Evolutionary conservation across 92 coral and sea anemone species (phyloP).

Genomic region (Actinernus sp.): DNA sequence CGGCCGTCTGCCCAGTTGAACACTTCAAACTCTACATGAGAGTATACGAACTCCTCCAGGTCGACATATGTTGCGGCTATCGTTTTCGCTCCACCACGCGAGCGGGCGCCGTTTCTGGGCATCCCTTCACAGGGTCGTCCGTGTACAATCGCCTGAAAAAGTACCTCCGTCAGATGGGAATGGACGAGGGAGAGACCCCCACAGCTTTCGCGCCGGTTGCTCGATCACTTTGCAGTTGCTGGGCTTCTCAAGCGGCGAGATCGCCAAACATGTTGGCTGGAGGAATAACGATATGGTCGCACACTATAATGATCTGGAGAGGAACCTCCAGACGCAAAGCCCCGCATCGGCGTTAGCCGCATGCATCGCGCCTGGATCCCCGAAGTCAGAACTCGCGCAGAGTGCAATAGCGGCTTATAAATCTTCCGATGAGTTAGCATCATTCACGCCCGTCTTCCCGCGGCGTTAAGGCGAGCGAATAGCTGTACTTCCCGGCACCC

Average conservation of each 20-base stretch:
- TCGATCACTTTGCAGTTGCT: slow-evolving; percentile 41
- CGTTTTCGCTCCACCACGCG: slow-evolving; percentile 23
- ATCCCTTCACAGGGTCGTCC: slow-evolving; percentile 33
- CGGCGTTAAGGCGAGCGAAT: too few relatives aligned
- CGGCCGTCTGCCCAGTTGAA: slow-evolving; percentile 17
- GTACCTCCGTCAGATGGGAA: slow-evolving; percentile 19
- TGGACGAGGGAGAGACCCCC: slow-evolving; percentile 41
- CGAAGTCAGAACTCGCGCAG: too few relatives aligned
- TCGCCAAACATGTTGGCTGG: slow-evolving; percentile 29
- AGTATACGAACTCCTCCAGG: slow-evolving; percentile 14
- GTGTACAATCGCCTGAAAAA: slow-evolving; percentile 36
- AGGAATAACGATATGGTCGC: slow-evolving; percentile 13
- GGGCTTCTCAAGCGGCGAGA: slow-evolving; percentile 19
- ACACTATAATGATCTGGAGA: slow-evolving; percentile 27
- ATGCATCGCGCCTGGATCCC: not conserved
- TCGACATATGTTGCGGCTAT: slow-evolving; percentile 25
- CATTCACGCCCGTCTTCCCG: too few relatives aligned
- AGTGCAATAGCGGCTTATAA: too few relatives aligned
- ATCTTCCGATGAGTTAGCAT: too few relatives aligned
- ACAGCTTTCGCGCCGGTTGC: slow-evolving; percentile 41
- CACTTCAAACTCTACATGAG: slow-evolving; percentile 23
- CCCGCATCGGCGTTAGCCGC: slow-evolving; percentile 28
- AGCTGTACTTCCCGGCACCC: too few relatives aligned
- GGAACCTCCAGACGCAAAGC: slow-evolving; percentile 24
- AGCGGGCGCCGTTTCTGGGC: slow-evolving; percentile 13